Conservation (phyloP, 1,140 invertebrate genomes). For the Drosophila saltans region DNA sequence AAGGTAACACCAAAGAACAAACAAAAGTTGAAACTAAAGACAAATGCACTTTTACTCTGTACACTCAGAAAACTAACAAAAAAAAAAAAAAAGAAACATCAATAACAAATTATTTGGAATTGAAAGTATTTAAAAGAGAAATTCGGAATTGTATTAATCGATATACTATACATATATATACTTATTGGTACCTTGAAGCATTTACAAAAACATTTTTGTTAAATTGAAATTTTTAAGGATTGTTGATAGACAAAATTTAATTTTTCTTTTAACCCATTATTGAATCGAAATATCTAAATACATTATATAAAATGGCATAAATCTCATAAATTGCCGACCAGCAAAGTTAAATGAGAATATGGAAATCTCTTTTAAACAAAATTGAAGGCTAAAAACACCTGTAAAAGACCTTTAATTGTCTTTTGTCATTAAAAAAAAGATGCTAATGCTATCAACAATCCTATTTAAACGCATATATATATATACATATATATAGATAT, state of each 20-base stretch:
- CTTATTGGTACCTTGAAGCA: conserved; percentile 65
- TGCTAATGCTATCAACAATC: conserved; percentile 10
- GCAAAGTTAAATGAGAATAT: too few relatives aligned
- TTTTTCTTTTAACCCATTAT: too few relatives aligned
- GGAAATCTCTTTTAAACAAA: too few relatives aligned
- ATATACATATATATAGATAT: neutral
- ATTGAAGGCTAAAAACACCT: too few relatives aligned
- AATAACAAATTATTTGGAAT: conserved; percentile 45
- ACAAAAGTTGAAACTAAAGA: conserved; percentile 11
- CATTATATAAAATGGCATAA: too few relatives aligned
- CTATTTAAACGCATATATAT: conserved; percentile 2
- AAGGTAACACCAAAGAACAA: conserved; percentile 8
- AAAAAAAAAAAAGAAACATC: too few relatives aligned
- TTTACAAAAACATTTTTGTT: conserved; percentile 43
- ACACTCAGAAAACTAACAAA: conserved; percentile 1
- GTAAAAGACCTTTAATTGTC: neutral
- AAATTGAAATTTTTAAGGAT: conserved; percentile 22
- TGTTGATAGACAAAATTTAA: neutral
- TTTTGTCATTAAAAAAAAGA: conserved; percentile 6
- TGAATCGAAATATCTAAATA: too few relatives aligned
- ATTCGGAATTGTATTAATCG: conserved; percentile 51
- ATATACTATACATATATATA: conserved; percentile 27
- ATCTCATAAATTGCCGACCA: too few relatives aligned
- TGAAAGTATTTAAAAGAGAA: conserved; percentile 45
- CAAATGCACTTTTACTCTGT: conserved; percentile 50